Evolutionary conservation across 2,888 invertebrate genomes (phyloP).

Genomic region (Maniola hyperantus): DNA sequence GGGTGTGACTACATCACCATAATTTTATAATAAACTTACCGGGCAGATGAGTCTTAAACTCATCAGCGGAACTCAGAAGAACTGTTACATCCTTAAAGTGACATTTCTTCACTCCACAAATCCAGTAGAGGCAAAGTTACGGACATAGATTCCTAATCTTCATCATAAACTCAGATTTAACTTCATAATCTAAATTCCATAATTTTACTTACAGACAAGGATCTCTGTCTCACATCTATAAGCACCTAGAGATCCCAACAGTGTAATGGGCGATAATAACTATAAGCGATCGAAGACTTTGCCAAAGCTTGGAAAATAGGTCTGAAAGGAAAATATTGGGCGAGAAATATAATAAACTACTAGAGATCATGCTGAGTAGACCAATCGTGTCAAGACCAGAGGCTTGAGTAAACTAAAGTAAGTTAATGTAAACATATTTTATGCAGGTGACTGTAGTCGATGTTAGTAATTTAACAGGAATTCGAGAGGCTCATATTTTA

Average conservation of each 20-base stretch:
- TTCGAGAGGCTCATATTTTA: background rate
- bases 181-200: too few relatives aligned
- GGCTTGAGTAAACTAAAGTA: background rate
- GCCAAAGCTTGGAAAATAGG: background rate
- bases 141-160: too few relatives aligned
- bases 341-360: background rate
- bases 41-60: too few relatives aligned
- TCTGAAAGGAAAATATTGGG: background rate
- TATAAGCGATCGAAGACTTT: background rate
- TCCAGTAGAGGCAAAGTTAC: too few relatives aligned
- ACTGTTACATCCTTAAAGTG: too few relatives aligned
- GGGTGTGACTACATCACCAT: background rate
- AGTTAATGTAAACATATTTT: conserved; percentile 4
- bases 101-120: too few relatives aligned
- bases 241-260: too few relatives aligned
- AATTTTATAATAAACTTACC: background rate
- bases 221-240: too few relatives aligned
- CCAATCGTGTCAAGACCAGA: background rate
- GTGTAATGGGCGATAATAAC: background rate
- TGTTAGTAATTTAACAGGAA: conserved; percentile 8
- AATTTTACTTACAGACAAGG: too few relatives aligned
- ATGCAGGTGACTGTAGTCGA: conserved; percentile 6
- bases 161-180: too few relatives aligned
- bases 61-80: too few relatives aligned
- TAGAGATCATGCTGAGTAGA: background rate